A percentile compares a stretch with the other conserved stretches of the same genome.
Evolutionary conservation across 2,113 vertebrate species (phyloP).

Genomic region (Melanocharis versteri): DNA sequence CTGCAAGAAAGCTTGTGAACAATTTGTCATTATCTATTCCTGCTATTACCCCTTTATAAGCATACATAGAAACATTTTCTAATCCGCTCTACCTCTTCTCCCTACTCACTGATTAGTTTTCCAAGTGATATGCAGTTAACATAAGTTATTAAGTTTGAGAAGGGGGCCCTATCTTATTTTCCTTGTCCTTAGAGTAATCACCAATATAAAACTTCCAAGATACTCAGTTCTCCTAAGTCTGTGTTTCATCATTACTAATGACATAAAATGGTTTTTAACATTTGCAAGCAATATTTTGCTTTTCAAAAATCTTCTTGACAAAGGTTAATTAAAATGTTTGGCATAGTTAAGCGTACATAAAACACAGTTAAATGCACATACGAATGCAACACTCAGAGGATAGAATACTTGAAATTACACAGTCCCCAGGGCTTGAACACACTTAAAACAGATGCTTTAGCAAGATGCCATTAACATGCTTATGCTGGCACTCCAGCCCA

Average conservation of each 20-base stretch:
- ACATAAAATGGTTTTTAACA: neutral
- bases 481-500: neutral
- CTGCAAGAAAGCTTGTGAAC: neutral
- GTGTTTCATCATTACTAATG: neutral
- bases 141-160: neutral
- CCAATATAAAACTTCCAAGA: neutral
- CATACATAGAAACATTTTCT: neutral
- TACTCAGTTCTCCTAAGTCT: neutral
- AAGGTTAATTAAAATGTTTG: neutral
- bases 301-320: neutral
- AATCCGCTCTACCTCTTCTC: neutral
- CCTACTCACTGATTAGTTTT: neutral
- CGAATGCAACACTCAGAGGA: neutral
- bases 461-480: neutral
- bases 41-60: neutral
- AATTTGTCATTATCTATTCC: neutral
- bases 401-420: neutral
- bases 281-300: neutral
- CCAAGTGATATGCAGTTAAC: neutral
- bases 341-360: neutral
- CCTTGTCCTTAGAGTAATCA: neutral
- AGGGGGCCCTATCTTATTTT: neutral
- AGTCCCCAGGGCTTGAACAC: neutral
- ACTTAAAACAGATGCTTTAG: neutral
- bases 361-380: neutral